A percentile compares a stretch with the other conserved stretches of the same genome.
Conservation (phyloP, 2,113 vertebrate genomes). For the Copsychus sechellarum region DNA sequence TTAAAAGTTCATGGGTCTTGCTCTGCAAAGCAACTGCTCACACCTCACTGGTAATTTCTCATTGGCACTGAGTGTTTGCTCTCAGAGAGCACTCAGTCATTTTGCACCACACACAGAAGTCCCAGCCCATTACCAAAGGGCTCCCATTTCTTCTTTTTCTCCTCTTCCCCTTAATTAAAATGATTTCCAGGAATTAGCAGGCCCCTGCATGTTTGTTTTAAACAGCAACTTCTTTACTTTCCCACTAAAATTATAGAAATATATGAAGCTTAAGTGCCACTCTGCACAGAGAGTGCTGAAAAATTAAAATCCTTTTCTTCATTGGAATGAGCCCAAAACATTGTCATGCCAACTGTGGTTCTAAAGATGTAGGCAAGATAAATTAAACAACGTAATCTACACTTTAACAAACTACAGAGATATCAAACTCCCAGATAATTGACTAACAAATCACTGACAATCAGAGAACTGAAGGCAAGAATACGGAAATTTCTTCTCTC, state of each 20-base stretch:
- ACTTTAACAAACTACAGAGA: not conserved
- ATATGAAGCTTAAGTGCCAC: not conserved
- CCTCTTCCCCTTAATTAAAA: not conserved
- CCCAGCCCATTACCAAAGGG: not conserved
- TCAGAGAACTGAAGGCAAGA: not conserved
- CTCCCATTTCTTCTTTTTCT: not conserved
- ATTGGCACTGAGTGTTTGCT: not conserved
- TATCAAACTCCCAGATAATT: not conserved
- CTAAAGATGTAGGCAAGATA: not conserved
- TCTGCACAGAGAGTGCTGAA: not conserved
- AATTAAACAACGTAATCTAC: not conserved
- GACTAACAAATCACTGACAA: slow-evolving; percentile 33
- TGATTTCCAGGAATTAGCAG: not conserved
- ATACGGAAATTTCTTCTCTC: not conserved
- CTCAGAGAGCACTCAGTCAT: rapidly evolving
- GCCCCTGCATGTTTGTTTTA: not conserved
- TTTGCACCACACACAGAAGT: not conserved
- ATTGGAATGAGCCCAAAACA: not conserved
- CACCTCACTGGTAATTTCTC: not conserved
- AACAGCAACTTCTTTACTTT: not conserved
- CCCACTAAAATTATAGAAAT: not conserved
- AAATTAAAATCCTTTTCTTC: not conserved
- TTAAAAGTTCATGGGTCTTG: not conserved
- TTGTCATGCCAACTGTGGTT: not conserved
- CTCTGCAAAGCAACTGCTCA: not conserved